Evolutionary conservation across 2,113 vertebrate species (phyloP).

Genomic region (Platanista minor): DNA sequence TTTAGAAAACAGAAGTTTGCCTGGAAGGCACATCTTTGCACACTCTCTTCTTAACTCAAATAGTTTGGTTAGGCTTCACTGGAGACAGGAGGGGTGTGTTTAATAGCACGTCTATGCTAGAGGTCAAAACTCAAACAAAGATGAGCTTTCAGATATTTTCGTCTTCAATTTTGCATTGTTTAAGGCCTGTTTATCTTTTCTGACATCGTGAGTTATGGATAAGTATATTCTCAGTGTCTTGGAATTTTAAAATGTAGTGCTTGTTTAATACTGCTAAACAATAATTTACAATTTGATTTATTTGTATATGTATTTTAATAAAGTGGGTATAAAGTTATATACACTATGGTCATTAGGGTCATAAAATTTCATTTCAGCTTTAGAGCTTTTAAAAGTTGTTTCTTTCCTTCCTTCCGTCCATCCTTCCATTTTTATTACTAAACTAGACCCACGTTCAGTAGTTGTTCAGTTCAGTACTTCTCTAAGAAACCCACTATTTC

Average conservation of each 20-base stretch:
- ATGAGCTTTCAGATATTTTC: constrained; percentile 39
- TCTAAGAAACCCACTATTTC: background rate
- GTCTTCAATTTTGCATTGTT: background rate
- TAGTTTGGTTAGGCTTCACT: background rate
- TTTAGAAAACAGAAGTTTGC: constrained; percentile 60
- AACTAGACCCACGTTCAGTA: background rate
- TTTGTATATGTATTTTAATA: constrained; percentile 45
- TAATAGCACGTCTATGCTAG: background rate
- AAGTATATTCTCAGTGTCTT: constrained; percentile 58
- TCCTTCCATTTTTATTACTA: background rate
- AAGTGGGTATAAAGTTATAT: constrained; percentile 23
- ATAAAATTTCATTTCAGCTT: constrained; percentile 1
- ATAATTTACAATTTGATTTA: constrained; percentile 45
- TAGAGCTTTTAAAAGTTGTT: constrained; percentile 1
- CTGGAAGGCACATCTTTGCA: constrained; percentile 35
- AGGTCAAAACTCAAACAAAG: constrained; percentile 38
- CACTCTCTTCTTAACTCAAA: background rate
- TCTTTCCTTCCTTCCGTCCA: background rate
- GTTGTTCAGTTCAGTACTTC: background rate
- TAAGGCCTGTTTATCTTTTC: constrained; percentile 67
- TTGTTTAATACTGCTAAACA: constrained; percentile 57
- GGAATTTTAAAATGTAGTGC: constrained; percentile 64
- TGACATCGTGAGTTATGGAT: constrained; percentile 56
- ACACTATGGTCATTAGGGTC: background rate
- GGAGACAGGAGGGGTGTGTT: background rate